Base-by-base conservation (phyloP, 2,888 invertebrate genomes). In the Holacanthella duospinosa region DNA sequence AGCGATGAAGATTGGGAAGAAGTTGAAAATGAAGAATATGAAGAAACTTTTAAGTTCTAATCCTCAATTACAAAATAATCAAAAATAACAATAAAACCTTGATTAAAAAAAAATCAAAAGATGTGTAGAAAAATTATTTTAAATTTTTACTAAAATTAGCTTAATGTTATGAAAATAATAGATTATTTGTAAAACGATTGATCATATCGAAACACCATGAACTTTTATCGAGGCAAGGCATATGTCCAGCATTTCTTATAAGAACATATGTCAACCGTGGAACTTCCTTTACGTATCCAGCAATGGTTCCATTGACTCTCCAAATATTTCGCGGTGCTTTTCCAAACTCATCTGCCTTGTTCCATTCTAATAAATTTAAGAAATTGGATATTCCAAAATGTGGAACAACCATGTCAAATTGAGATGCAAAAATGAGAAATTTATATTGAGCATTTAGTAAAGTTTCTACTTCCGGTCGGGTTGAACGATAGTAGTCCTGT, bases 201-300 rank as follows among this genome's bases (percentile, higher is more conserved):
- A 60, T 54, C 54, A 60, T 53, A 55, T 60, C 60, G 12, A 60
- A 60, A n/a, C 53, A 29, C 60, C 60, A 60, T 1, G 16, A 2
- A 24, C n/a, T 19, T 6, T 60, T 26, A n/a, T 60, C 60, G 16
- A 21, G 1, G 55, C 28, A 54, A 1, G 54, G 53, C 27, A 12
- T 21, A 24, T 60, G 29, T 9, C 60, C 60, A 24, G 60, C 28
- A 28, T 55, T 60, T 21, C 60, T 9, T 3, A 61, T 26, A 9
- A 57, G 2, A 26, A 43, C 28, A 43, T 28, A 44, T 21, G 27
- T 24, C 25, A 57, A 57, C 6, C 36, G 25, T 2, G 28, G 28
- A 1, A 24, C 29, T n/a, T 36, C 29, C 16, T 43, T 56, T 2
- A 61, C 56, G 25, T 44, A 61, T 2, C 61, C 61, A 43, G 56